A percentile compares a stretch with the other conserved stretches of the same genome.
These are phyloP conservation scores for Xanthostigma xanthostigma DNA, from an alignment of 2,888 invertebrate species.

Conservation along the genomic window DNA sequence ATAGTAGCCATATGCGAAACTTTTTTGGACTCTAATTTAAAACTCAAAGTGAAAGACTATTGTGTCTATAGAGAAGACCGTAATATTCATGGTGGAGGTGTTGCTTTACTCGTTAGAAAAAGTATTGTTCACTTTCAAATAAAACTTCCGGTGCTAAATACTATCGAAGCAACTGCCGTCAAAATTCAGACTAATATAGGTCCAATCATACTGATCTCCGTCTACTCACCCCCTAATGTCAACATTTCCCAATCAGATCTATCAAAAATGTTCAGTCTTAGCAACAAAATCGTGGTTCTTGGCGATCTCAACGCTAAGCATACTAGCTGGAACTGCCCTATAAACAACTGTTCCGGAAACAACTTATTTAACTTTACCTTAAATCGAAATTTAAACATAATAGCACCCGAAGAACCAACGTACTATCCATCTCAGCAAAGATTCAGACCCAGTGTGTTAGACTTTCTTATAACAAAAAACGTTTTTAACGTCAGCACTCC, in stretches of 20 bases:
- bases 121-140: too few relatives aligned
- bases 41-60: too few relatives aligned
- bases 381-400: slow-evolving; percentile 10
- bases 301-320: slow-evolving; percentile 4
- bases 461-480: slow-evolving; percentile 16
- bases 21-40: too few relatives aligned
- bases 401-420: slow-evolving; percentile 14
- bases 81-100: too few relatives aligned
- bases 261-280: slow-evolving; percentile 7
- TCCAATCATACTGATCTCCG: slow-evolving; percentile 8
- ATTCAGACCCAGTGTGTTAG: slow-evolving; percentile 11
- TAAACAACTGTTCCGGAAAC: slow-evolving; percentile 12
- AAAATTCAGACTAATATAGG: slow-evolving; percentile 1
- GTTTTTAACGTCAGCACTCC: slow-evolving; percentile 6
- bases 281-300: slow-evolving; percentile 12
- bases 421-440: slow-evolving; percentile 12
- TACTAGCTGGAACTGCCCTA: slow-evolving; percentile 14
- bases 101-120: too few relatives aligned
- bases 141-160: too few relatives aligned
- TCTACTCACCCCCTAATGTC: slow-evolving; percentile 12
- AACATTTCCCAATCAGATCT: slow-evolving; percentile 9
- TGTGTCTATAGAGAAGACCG: too few relatives aligned
- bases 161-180: too few relatives aligned
- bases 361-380: slow-evolving; percentile 8
- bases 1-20: too few relatives aligned